Conservation (phyloP, 2,888 invertebrate species). For the Panopea generosa region DNA sequence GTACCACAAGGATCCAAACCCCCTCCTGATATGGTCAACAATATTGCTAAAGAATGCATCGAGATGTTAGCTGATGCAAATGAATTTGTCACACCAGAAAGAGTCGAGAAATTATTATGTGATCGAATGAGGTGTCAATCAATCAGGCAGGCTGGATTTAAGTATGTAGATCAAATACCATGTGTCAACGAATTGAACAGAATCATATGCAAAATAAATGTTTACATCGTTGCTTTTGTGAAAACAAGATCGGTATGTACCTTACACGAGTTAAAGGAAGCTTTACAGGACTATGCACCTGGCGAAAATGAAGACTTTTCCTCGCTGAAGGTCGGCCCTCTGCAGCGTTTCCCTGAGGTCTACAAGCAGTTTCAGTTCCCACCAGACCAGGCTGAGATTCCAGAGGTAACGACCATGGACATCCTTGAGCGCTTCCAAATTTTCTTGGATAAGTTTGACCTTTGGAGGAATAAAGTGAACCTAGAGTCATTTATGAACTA, state of each 20-base stretch:
- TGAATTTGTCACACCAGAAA: slow-evolving; percentile 76
- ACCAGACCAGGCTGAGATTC: slow-evolving; percentile 74
- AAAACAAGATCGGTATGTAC: slow-evolving; percentile 78
- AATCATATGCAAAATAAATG: slow-evolving; percentile 70
- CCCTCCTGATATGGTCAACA: slow-evolving; percentile 69
- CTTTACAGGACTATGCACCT: slow-evolving; percentile 72
- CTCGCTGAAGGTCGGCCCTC: slow-evolving; percentile 78
- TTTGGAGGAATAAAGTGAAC: slow-evolving; percentile 74
- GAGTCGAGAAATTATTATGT: slow-evolving; percentile 75
- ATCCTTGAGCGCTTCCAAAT: slow-evolving; percentile 74
- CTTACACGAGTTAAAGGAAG: slow-evolving; percentile 76
- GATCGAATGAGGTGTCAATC: slow-evolving; percentile 64
- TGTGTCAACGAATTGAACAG: slow-evolving; percentile 76
- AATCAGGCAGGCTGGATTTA: slow-evolving; percentile 46
- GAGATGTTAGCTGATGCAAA: slow-evolving; percentile 77
- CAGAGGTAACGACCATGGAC: slow-evolving; percentile 79
- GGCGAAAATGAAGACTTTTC: slow-evolving; percentile 74
- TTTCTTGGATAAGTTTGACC: slow-evolving; percentile 73
- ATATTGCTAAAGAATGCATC: slow-evolving; percentile 79
- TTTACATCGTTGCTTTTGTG: slow-evolving; percentile 80
- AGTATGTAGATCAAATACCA: slow-evolving; percentile 59
- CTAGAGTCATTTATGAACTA: slow-evolving; percentile 79
- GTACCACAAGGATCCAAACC: slow-evolving; percentile 36
- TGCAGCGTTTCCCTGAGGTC: slow-evolving; percentile 79
- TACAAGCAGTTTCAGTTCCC: slow-evolving; percentile 81